These are phyloP conservation scores for Choloepus didactylus DNA, from an alignment of 2,797 vertebrate genomes.

Conservation along the genomic window DNA sequence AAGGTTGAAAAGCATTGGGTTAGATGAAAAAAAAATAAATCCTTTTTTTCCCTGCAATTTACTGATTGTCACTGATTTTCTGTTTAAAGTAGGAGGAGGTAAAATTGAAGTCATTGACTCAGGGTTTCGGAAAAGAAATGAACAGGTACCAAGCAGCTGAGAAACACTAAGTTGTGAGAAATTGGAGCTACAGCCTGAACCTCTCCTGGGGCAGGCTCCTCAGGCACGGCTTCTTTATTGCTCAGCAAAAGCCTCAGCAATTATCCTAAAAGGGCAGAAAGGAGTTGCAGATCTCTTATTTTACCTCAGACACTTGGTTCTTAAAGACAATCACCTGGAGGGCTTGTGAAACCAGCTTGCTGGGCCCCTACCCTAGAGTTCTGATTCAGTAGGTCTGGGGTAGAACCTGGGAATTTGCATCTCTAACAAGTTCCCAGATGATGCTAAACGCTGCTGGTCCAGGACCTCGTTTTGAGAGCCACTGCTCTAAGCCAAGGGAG, in stretches of 20 bases:
- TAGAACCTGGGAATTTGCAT: background rate
- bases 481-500: background rate
- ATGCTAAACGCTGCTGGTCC: background rate
- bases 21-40: background rate
- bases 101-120: background rate
- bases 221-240: background rate
- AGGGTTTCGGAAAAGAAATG: background rate
- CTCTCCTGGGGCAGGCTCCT: background rate
- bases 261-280: background rate
- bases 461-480: background rate
- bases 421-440: background rate
- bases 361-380: background rate
- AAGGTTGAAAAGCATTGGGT: conserved; percentile 9
- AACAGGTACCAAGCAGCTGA: background rate
- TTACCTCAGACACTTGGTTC: background rate
- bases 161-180: background rate
- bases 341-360: background rate
- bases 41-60: background rate
- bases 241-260: background rate
- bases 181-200: background rate
- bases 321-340: background rate
- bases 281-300: background rate
- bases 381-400: background rate
- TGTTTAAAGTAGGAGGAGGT: conserved; percentile 33
- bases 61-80: background rate